Evolutionary conservation across 1,140 invertebrate species (phyloP).

Genomic region (Drosophila nannoptera): DNA sequence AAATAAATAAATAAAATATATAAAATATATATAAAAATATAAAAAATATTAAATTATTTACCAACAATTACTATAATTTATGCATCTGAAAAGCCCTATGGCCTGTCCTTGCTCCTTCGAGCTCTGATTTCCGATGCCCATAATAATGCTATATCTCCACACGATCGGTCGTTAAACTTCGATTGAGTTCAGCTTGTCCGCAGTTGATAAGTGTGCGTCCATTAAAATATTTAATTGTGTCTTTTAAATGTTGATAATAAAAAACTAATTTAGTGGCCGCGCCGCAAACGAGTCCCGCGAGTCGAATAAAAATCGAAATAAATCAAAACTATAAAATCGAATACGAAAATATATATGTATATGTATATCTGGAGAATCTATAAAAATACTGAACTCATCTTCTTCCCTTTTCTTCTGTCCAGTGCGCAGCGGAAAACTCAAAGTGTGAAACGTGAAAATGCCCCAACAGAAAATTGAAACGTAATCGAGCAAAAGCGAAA

Average conservation of each 20-base stretch:
- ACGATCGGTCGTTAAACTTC: conserved; percentile 1
- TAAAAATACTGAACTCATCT: neutral
- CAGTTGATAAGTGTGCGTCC: conserved; percentile 8
- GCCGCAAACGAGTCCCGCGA: conserved; percentile 27
- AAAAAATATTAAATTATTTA: neutral
- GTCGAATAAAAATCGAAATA: conserved; percentile 30
- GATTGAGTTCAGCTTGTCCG: conserved; percentile 5
- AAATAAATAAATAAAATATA: neutral
- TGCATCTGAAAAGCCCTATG: neutral
- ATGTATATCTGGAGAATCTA: conserved; percentile 7
- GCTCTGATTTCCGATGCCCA: too few relatives aligned
- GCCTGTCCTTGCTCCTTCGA: too few relatives aligned
- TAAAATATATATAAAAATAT: neutral
- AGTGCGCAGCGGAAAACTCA: conserved; percentile 51
- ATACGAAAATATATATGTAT: conserved; percentile 21
- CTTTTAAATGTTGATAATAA: conserved; percentile 26
- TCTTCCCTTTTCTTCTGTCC: conserved; percentile 21
- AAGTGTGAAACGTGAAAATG: conserved; percentile 46
- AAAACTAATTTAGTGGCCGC: conserved; percentile 22
- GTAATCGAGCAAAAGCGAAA: conserved; percentile 68
- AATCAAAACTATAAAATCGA: conserved; percentile 27
- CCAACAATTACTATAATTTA: neutral
- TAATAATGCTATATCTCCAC: too few relatives aligned
- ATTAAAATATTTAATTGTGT: conserved; percentile 30
- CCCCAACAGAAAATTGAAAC: conserved; percentile 64